Conservation (phyloP, 92 coral and sea anemone genomes). For the Umimayanthus chanpuru region DNA sequence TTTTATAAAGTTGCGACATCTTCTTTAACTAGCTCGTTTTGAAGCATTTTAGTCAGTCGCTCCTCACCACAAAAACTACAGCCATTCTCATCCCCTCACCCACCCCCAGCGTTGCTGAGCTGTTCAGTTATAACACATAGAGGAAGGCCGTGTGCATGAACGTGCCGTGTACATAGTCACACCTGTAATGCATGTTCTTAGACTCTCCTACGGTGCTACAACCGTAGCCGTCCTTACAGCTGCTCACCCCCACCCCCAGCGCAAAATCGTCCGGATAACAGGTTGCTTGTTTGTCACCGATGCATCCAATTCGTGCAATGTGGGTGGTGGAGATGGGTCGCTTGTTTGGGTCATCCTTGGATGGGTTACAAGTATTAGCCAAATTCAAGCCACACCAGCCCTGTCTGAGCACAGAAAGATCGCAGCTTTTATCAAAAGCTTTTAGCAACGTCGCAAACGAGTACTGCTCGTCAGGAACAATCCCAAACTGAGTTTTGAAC, state of each 20-base stretch:
- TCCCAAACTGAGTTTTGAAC: slow-evolving; percentile 78
- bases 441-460: slow-evolving; percentile 84
- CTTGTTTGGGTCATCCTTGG: slow-evolving; percentile 71
- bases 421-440: slow-evolving; percentile 88
- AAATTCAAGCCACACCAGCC: slow-evolving; percentile 92
- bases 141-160: slow-evolving; percentile 84
- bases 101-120: not conserved
- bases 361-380: slow-evolving; percentile 80
- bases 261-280: slow-evolving; percentile 92
- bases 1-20: too few species aligned
- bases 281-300: slow-evolving; percentile 85
- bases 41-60: not conserved
- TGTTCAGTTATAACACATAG: slow-evolving; percentile 59
- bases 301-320: slow-evolving; percentile 84
- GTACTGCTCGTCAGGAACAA: slow-evolving; percentile 84
- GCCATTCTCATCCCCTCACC: not conserved
- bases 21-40: not conserved
- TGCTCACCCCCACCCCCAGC: slow-evolving; percentile 90
- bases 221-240: slow-evolving; percentile 90
- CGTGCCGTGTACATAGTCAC: slow-evolving; percentile 85
- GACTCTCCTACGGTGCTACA: slow-evolving; percentile 83
- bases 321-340: slow-evolving; percentile 79
- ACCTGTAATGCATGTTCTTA: slow-evolving; percentile 86
- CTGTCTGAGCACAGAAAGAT: slow-evolving; percentile 81
- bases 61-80: not conserved